Base-by-base conservation (phyloP, 2,888 invertebrate species). In the Malacosoma neustria region DNA sequence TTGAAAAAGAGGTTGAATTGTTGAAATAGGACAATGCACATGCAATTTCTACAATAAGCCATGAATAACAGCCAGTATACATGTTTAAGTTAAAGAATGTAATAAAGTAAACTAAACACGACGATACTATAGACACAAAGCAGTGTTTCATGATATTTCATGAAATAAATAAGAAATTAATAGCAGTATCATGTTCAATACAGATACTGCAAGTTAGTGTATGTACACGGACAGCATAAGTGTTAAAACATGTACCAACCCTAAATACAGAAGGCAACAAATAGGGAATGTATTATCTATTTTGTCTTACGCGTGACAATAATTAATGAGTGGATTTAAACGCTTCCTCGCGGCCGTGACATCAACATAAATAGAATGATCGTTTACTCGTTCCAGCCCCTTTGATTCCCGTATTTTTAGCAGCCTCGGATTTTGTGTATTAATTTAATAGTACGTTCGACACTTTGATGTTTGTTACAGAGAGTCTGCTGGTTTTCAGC, bases 331-430 rank as follows among this genome's bases (percentile, higher is more conserved):
- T 79, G 84, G 85, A 82, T 81, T 85, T 85, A 84, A 85, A 84
- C 80, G 85, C 84, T 85, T 85, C 85, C 85, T 85, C 84, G 84
- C 85, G 85, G 80, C 82, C 82, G 82, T 82, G 85, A 85, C 84
- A 84, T 85, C 76, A 84, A 81, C 80, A 69, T 81, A 85, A 85
- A 85, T 85, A 85, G 84, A 84, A 76, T 79, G 74, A 77, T 82
- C 80, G 67, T 72, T 71, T 67, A 61, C 63, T 63, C 61, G 60
- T 61, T 61, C 52, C 63, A 73, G 75, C 81, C 80, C 82, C 81
- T 85, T 85, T 85, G 84, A 85, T 82, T 81, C 69, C 57, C 55
- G 59, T 85, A 85, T 85, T 82, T 85, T 85, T 82, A 84, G 82
- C 67, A 63, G 61, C 68, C 67, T 75, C 60, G 72, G 67, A 67